Evolutionary conservation across 2,888 invertebrate species (phyloP).

Genomic region (Drosophila rubida): DNA sequence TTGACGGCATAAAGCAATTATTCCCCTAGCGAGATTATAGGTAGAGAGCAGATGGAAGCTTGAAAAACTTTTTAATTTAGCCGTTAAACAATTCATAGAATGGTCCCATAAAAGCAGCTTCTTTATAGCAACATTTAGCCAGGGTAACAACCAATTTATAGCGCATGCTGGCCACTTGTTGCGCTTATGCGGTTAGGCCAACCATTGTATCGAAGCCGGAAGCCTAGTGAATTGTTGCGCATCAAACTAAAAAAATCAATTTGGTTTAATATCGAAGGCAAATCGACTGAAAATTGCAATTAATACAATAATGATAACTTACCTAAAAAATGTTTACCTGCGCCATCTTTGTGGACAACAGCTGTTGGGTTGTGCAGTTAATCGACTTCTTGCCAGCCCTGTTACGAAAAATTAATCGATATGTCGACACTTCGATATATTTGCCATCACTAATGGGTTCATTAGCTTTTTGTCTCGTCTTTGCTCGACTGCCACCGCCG

Average conservation of each 20-base stretch:
- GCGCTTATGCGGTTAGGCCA: not conserved
- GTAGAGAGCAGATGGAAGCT: too few relatives aligned
- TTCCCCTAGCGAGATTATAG: too few relatives aligned
- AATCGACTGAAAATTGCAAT: too few relatives aligned
- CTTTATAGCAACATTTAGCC: conserved; percentile 1
- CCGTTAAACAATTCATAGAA: not conserved
- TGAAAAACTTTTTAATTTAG: not conserved
- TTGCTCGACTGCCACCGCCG: conserved; percentile 10
- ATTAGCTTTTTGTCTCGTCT: conserved; percentile 63
- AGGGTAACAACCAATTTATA: conserved; percentile 8
- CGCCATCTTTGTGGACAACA: not conserved
- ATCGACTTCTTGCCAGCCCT: conserved; percentile 22
- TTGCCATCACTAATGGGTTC: conserved; percentile 60
- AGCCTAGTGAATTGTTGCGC: not conserved
- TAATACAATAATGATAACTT: too few relatives aligned
- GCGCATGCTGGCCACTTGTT: conserved; percentile 26
- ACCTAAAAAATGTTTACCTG: too few relatives aligned
- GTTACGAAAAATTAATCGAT: conserved; percentile 7
- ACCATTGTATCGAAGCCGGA: not conserved
- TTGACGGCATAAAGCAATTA: too few relatives aligned
- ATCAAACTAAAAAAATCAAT: too few relatives aligned
- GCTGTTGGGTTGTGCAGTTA: not conserved
- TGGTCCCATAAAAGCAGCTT: not conserved
- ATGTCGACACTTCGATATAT: conserved; percentile 17
- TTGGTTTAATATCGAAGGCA: too few relatives aligned